Base-by-base conservation (phyloP, 2,113 vertebrate species). In the Percina caprodes region DNA sequence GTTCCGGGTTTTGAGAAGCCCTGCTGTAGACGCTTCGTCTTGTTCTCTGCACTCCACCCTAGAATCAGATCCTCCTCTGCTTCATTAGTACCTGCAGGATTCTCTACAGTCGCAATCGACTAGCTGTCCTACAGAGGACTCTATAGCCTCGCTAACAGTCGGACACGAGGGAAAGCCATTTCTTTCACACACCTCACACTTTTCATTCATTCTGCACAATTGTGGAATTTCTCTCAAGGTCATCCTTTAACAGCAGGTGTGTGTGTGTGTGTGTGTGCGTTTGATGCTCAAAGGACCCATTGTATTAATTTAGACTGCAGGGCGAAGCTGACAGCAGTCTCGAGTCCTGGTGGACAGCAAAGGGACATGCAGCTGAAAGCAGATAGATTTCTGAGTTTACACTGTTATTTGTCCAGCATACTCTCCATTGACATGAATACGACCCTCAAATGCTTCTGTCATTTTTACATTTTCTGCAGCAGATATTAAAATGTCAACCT, bases 221-320 rank as follows among this genome's bases (percentile, higher is more conserved):
- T 85, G 65, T 82, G 77, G 80, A 56, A 72, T 74, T 71, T 52
- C 55, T 80, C 84, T 88, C 84, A 90, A 93, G 92, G 89, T 92
- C 86, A 87, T 84, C 70, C 75, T 78, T 75, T 62, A 67, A 54
- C 80, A 75, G 69, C 49, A 63, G 21, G 46, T 73, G 69, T 73
- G 68, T 56, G 54, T 75, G 51, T 82, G 66, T 56, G 35, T 69
- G 74, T 78, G 73, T 68, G 69, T 52, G 55, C 61, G 68, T 80
- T 71, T 59, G 51, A 66, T 61, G 69, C 86, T 90, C 69, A 89
- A 88, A 90, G 86, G 88, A 87, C 52, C 79, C 79, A 74, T 74
- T 79, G 78, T 92, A 94, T 93, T 88, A 92, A 94, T 95, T 91
- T 70, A 69, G 48, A 83, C 88, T 89, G 80, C 61, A 61, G 84